These are phyloP conservation scores for Onychomys arenicola DNA, from an alignment of 2,797 vertebrate genomes.

Conservation along the genomic window DNA sequence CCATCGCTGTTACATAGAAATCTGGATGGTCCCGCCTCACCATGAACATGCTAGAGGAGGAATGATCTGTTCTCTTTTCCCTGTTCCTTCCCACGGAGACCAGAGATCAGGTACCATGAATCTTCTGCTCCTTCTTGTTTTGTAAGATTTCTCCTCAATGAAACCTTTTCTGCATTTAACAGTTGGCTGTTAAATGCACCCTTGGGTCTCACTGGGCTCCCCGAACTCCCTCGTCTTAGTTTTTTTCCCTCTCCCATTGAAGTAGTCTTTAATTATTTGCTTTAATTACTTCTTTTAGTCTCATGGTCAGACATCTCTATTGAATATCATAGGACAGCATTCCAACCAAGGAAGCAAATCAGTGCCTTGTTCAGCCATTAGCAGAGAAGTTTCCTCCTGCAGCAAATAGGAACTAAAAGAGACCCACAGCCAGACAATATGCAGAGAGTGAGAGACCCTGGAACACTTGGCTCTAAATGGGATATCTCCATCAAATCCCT, in stretches of 20 bases:
- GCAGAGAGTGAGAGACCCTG: neutral
- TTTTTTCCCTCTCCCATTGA: neutral
- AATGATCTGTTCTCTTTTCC: neutral
- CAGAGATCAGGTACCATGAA: neutral
- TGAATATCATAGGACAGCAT: neutral
- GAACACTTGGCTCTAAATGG: neutral
- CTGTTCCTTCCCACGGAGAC: neutral
- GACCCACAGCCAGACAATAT: neutral
- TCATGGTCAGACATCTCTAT: neutral
- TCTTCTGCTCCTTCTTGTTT: neutral
- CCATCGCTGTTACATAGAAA: neutral
- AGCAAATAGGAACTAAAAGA: neutral
- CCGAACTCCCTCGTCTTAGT: neutral
- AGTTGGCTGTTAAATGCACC: neutral
- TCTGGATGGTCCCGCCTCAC: neutral
- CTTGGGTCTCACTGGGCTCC: neutral
- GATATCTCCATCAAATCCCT: neutral
- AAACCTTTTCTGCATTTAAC: neutral
- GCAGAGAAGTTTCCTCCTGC: neutral
- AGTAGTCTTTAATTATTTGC: neutral
- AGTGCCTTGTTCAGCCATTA: neutral
- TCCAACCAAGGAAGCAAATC: neutral
- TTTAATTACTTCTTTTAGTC: neutral
- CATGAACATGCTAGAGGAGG: neutral
- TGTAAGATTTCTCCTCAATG: slow-evolving; percentile 8